phyloP scores from a whole-genome alignment of 2,888 invertebrate species.

The Eucera pruinosa region DNA sequence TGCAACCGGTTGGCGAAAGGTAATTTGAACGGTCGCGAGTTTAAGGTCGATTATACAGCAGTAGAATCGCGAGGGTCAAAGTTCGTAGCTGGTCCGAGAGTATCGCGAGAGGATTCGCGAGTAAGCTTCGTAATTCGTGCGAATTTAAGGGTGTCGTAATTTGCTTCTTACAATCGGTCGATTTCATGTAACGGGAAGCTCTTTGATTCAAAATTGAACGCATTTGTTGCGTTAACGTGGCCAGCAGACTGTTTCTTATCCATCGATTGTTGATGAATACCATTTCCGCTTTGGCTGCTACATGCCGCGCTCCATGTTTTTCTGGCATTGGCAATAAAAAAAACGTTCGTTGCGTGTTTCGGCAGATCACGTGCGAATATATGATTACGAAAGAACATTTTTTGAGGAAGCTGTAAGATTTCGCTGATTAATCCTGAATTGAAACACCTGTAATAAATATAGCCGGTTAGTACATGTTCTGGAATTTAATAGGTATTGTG shows the following conservation, averaged over 20 bases:
- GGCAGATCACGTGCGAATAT: background rate
- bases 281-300: slow-evolving; percentile 29
- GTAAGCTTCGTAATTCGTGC: slow-evolving; percentile 15
- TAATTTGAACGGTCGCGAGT: slow-evolving; percentile 26
- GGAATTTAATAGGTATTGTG: background rate
- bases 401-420: no score
- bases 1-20: slow-evolving; percentile 27
- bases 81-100: slow-evolving; percentile 5
- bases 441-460: background rate
- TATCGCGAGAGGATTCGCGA: slow-evolving; percentile 18
- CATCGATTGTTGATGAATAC: background rate
- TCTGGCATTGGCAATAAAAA: background rate
- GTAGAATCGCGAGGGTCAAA: slow-evolving; percentile 13
- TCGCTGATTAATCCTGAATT: background rate
- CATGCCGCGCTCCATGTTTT: background rate
- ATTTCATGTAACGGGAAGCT: slow-evolving; percentile 31
- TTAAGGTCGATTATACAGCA: slow-evolving; percentile 50
- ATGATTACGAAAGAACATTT: background rate
- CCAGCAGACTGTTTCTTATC: background rate
- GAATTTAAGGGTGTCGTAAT: slow-evolving; percentile 6
- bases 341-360: background rate
- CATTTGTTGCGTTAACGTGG: background rate
- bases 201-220: background rate
- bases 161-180: background rate
- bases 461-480: no score